These are phyloP conservation scores for Dipodomys merriami DNA, from an alignment of 2,113 vertebrate genomes.

Conservation along the genomic window DNA sequence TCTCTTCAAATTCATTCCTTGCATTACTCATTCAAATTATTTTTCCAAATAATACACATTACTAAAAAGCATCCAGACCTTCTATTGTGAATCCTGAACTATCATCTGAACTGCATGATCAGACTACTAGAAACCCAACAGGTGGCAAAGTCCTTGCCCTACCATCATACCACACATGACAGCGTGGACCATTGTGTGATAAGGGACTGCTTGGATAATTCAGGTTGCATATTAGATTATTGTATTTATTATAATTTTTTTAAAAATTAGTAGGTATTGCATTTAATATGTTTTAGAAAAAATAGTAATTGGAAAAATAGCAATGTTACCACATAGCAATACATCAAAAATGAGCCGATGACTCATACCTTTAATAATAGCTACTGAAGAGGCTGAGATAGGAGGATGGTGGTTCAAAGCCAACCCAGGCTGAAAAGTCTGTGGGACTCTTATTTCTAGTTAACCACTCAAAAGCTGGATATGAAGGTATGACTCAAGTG, in stretches of 20 bases:
- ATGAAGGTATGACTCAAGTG: too few species aligned
- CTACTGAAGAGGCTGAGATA: too few species aligned
- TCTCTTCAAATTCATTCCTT: constrained; percentile 18
- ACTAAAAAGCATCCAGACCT: not conserved
- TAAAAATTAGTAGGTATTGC: not conserved
- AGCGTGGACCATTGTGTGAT: rapidly evolving
- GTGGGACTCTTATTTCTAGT: too few species aligned
- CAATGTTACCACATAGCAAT: not conserved
- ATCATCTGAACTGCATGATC: too few species aligned
- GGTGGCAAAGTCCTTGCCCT: not conserved
- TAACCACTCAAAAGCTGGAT: too few species aligned
- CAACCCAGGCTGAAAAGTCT: too few species aligned
- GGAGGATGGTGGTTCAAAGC: too few species aligned
- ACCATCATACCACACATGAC: too few species aligned
- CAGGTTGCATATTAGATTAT: not conserved
- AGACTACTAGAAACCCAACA: too few species aligned
- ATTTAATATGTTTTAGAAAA: not conserved
- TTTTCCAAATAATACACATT: not conserved
- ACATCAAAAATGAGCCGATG: not conserved
- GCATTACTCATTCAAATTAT: not conserved
- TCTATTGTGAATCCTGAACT: not conserved
- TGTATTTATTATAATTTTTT: not conserved
- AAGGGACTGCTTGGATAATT: not conserved
- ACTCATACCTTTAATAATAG: too few species aligned
- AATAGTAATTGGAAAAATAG: not conserved